Conservation (phyloP, 1,140 invertebrate genomes). For the Chelonus insularis region DNA sequence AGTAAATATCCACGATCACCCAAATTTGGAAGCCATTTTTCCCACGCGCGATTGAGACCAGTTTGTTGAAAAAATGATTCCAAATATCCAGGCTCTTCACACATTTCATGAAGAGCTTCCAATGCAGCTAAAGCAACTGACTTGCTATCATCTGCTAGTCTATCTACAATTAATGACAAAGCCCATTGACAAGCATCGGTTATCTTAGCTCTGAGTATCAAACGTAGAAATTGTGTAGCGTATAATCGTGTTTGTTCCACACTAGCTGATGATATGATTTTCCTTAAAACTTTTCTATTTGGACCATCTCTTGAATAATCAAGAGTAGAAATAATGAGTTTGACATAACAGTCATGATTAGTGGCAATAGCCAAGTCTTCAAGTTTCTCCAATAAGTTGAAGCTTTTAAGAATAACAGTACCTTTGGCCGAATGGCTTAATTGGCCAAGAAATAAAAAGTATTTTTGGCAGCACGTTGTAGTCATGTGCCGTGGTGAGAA, state of each 20-base stretch:
- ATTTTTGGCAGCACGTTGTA: constrained; percentile 88
- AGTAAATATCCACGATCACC: constrained; percentile 84
- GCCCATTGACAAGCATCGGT: constrained; percentile 69
- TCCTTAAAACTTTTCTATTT: constrained; percentile 51
- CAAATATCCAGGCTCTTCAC: constrained; percentile 82
- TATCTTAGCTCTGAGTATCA: constrained; percentile 76
- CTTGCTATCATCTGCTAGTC: constrained; percentile 79
- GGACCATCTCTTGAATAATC: constrained; percentile 77
- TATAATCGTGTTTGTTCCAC: constrained; percentile 82
- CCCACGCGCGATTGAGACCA: constrained; percentile 38
- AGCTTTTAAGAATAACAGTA: constrained; percentile 72
- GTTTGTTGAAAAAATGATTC: constrained; percentile 67
- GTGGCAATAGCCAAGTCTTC: constrained; percentile 79
- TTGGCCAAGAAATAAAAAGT: constrained; percentile 91
- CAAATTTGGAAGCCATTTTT: constrained; percentile 67
- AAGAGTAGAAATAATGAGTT: constrained; percentile 85
- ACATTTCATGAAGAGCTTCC: constrained; percentile 88
- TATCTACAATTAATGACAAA: constrained; percentile 77
- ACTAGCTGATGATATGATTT: constrained; percentile 70
- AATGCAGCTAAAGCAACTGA: constrained; percentile 78
- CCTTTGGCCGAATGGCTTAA: constrained; percentile 78
- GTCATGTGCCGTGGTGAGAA: constrained; percentile 87
- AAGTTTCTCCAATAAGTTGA: constrained; percentile 79
- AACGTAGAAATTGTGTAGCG: constrained; percentile 85
- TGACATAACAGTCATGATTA: constrained; percentile 89